Evolutionary conservation across 2,113 vertebrate species (phyloP).

Genomic region (Brachypodius melanocephalos): DNA sequence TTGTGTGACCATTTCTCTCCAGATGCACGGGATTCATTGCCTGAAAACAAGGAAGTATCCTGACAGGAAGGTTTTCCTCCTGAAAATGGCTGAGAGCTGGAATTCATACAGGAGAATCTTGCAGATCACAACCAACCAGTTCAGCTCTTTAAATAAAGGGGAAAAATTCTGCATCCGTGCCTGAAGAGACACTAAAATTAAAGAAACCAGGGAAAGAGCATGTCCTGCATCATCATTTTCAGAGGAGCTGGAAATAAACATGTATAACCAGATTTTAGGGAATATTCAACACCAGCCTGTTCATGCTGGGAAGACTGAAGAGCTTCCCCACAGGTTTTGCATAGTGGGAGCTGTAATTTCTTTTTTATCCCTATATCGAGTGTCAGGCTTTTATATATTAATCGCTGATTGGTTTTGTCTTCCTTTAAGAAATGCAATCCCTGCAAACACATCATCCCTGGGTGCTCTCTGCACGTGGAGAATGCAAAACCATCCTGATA

Average conservation of each 20-base stretch:
- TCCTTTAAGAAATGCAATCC: background rate
- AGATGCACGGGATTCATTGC: background rate
- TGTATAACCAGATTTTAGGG: background rate
- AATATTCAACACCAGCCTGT: background rate
- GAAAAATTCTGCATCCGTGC: background rate
- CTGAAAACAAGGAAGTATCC: background rate
- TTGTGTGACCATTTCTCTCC: background rate
- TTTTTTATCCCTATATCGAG: background rate
- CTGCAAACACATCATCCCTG: background rate
- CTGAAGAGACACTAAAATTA: background rate
- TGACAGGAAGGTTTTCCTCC: background rate
- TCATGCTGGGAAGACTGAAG: background rate
- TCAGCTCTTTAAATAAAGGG: background rate
- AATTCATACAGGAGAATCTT: fast-evolving
- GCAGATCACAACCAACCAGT: background rate
- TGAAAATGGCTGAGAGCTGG: background rate
- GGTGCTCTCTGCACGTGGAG: background rate
- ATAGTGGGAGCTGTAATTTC: background rate
- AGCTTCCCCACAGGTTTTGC: background rate
- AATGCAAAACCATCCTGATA: fast-evolving
- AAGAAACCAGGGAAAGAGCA: background rate
- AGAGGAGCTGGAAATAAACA: background rate
- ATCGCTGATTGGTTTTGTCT: background rate
- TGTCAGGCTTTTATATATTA: conserved; percentile 39
- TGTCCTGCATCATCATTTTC: background rate